Evolutionary conservation across 2,113 vertebrate genomes (phyloP).

Genomic region (Myiagra hebetior): DNA sequence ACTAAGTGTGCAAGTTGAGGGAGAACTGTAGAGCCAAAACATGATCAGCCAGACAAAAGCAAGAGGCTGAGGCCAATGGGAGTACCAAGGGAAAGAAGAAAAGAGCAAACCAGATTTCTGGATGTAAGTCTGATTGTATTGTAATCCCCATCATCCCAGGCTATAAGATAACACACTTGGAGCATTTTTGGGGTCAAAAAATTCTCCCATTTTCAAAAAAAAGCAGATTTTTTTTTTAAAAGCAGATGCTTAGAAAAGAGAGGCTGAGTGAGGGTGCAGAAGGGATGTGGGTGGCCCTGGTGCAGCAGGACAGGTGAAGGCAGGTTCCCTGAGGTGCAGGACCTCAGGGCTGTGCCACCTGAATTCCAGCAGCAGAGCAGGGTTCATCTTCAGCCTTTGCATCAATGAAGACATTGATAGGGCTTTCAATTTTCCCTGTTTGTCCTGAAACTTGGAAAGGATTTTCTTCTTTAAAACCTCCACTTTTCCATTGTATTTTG

Average conservation of each 20-base stretch:
- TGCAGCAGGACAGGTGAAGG: not conserved
- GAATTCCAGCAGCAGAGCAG: not conserved
- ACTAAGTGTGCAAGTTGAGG: not conserved
- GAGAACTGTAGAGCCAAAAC: not conserved
- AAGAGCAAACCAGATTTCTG: not conserved
- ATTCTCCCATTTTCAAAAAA: rapidly evolving
- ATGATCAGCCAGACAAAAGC: not conserved
- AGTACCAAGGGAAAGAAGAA: not conserved
- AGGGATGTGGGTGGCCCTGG: not conserved
- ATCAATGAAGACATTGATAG: not conserved
- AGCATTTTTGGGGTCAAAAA: not conserved
- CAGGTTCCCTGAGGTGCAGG: not conserved
- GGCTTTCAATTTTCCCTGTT: not conserved
- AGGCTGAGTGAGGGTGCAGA: not conserved
- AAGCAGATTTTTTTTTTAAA: not conserved
- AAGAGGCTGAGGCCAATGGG: not conserved
- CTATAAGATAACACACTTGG: not conserved
- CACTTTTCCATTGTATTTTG: not conserved
- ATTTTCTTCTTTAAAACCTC: not conserved
- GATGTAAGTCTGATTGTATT: not conserved
- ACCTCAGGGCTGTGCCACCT: not conserved
- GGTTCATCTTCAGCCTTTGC: not conserved
- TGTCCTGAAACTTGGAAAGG: not conserved
- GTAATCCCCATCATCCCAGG: not conserved
- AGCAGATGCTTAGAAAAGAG: not conserved